phyloP scores from a whole-genome alignment of 2,797 vertebrate genomes.

The Betta splendens region DNA sequence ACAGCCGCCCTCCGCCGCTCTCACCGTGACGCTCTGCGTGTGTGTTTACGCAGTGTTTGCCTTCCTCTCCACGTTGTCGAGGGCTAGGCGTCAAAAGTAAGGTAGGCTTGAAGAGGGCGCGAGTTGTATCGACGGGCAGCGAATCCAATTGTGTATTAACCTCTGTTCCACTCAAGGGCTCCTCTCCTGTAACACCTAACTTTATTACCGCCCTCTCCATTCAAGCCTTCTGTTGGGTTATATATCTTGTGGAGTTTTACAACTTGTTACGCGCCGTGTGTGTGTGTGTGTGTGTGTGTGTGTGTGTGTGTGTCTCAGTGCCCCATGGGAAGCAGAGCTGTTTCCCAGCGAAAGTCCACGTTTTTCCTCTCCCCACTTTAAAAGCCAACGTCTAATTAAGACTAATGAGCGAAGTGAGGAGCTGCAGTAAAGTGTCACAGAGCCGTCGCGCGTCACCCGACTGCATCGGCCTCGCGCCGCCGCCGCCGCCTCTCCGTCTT shows the following conservation, averaged over 20 bases:
- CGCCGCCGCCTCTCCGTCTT: slow-evolving; percentile 14
- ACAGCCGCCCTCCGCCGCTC: slow-evolving; percentile 50
- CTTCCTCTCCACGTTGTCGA: slow-evolving; percentile 2
- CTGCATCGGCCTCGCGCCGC: slow-evolving; percentile 22
- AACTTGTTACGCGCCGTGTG: slow-evolving; percentile 52
- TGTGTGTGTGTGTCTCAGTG: slow-evolving; percentile 37
- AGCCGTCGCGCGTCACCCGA: slow-evolving; percentile 59
- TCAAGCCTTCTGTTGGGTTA: slow-evolving; percentile 65
- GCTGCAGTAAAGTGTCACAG: slow-evolving; percentile 66
- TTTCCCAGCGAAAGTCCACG: slow-evolving; percentile 49
- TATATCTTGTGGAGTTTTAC: slow-evolving; percentile 76
- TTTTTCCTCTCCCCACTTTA: slow-evolving; percentile 58
- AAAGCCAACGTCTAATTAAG: slow-evolving; percentile 70
- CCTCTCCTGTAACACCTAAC: slow-evolving; percentile 65
- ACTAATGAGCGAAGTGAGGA: slow-evolving; percentile 70
- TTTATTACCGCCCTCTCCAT: slow-evolving; percentile 64
- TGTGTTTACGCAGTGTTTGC: neutral
- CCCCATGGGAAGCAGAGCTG: slow-evolving; percentile 55
- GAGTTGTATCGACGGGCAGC: slow-evolving; percentile 44
- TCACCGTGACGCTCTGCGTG: slow-evolving; percentile 40
- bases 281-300: slow-evolving; percentile 39
- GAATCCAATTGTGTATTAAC: slow-evolving; percentile 59
- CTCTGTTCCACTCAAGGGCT: slow-evolving; percentile 56
- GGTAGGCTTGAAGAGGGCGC: slow-evolving; percentile 19
- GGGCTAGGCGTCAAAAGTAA: slow-evolving; percentile 7